Conservation (phyloP, 2,797 vertebrate genomes). For the Hemitrygon akajei region DNA sequence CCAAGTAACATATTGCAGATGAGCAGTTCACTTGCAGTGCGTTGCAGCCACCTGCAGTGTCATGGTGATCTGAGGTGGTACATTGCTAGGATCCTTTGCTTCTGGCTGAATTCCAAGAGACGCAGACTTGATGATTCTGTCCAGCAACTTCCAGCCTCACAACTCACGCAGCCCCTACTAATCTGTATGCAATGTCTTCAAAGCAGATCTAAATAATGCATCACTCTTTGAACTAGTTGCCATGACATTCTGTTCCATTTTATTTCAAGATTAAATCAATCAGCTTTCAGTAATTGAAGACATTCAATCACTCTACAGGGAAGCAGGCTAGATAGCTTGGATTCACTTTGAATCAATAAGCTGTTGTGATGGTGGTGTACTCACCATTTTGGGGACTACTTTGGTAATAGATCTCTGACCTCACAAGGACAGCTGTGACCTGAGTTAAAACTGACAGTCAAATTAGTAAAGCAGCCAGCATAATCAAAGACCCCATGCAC, state of each 20-base stretch:
- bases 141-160: background rate
- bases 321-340: background rate
- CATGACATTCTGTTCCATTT: slow-evolving; percentile 2
- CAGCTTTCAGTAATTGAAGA: background rate
- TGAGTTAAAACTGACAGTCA: background rate
- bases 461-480: too few species aligned
- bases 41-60: background rate
- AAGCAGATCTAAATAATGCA: slow-evolving; percentile 12
- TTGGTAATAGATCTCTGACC: background rate
- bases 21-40: background rate
- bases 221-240: background rate
- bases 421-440: background rate
- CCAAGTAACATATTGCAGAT: background rate
- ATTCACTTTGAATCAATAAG: background rate
- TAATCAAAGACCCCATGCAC: too few species aligned
- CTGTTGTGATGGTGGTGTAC: background rate
- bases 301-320: background rate
- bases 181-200: background rate
- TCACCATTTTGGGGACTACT: background rate
- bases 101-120: background rate
- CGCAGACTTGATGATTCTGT: background rate
- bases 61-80: too few species aligned
- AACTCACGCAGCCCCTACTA: too few species aligned
- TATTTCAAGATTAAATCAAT: background rate
- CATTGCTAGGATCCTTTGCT: too few species aligned